Base-by-base conservation (phyloP, 2,113 vertebrate species). In the Tragelaphus scriptus region DNA sequence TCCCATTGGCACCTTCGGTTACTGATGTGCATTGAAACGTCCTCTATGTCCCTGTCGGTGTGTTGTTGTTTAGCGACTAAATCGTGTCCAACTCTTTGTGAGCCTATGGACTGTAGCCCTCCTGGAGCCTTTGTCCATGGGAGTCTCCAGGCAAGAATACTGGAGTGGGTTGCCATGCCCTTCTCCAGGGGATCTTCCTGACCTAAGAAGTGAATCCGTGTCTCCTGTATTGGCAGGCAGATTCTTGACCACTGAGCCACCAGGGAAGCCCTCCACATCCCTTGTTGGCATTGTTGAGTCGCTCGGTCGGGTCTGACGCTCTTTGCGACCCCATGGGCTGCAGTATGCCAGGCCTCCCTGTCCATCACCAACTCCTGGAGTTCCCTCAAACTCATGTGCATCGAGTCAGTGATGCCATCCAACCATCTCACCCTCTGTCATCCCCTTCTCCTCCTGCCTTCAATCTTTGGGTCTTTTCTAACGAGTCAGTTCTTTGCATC, bases 281-380 rank as follows among this genome's bases (percentile, higher is more conserved):
- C 32, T 68, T 68, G 15, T 30, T 61, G 61, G 16, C 30, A 65
- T 8, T 65, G 15, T 36, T 36, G 8, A 36, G n/a, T 19, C 1
- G 0, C n/a, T 71, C 8, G 0, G 2, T 68, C 0, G 0, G 21
- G 65, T 68, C 17, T 0, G 1, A 5, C 9, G 0, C 9, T 21
- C n/a, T n/a, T 19, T 23, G n/a, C 1, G 0, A 71, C 32, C 65
- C 65, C 19, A 23, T 36, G n/a, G 2, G 10, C 9, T 12, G 9
- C 19, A 36, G n/a, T 9, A 36, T 0, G 0, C 65, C 65, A 71
- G n/a, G 65, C 65, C 2, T 36, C 19, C 65, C 32, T 68, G 17
- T 36, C 65, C 17, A 68, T 68, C 65, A 1, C 65, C 65, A 71
- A 21, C n/a, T 36, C 65, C 17, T 21, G 19, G 65, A 36, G 19